Conservation (phyloP, 1,140 invertebrate genomes). For the Cyclina sinensis region DNA sequence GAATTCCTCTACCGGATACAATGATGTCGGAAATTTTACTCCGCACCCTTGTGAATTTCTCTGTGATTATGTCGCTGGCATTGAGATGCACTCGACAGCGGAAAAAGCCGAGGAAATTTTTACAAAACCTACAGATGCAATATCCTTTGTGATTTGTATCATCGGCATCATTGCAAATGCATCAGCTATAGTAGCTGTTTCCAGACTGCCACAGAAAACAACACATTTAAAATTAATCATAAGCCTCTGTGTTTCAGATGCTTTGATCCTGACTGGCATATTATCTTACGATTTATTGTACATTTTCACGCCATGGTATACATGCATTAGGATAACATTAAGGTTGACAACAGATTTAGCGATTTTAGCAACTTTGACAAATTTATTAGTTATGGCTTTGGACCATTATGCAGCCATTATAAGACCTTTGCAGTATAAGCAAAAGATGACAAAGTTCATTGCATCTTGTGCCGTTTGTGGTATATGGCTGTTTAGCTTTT, state of each 20-base stretch:
- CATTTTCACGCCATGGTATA: not conserved
- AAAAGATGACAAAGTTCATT: constrained; percentile 88
- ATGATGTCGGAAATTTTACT: too few relatives aligned
- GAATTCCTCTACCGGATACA: too few relatives aligned
- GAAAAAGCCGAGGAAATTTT: too few relatives aligned
- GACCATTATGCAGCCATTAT: constrained; percentile 95
- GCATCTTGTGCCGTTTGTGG: constrained; percentile 90
- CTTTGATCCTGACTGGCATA: constrained; percentile 70
- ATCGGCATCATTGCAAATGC: too few relatives aligned
- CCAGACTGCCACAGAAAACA: not conserved
- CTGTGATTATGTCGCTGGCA: too few relatives aligned
- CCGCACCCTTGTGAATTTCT: too few relatives aligned
- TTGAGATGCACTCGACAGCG: too few relatives aligned
- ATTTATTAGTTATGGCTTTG: constrained; percentile 90
- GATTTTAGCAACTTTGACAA: constrained; percentile 88
- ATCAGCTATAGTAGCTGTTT: not conserved
- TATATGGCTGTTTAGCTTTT: constrained; percentile 88
- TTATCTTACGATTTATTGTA: constrained; percentile 28
- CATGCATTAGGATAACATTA: not conserved
- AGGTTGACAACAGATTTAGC: constrained; percentile 52
- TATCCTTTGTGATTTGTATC: too few relatives aligned
- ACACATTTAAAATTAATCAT: constrained; percentile 77
- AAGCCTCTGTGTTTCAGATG: constrained; percentile 76
- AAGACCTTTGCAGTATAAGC: constrained; percentile 93
- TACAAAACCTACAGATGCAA: too few relatives aligned